phyloP scores from a whole-genome alignment of 1,140 invertebrate genomes.

The Chironomus striatipennis region DNA sequence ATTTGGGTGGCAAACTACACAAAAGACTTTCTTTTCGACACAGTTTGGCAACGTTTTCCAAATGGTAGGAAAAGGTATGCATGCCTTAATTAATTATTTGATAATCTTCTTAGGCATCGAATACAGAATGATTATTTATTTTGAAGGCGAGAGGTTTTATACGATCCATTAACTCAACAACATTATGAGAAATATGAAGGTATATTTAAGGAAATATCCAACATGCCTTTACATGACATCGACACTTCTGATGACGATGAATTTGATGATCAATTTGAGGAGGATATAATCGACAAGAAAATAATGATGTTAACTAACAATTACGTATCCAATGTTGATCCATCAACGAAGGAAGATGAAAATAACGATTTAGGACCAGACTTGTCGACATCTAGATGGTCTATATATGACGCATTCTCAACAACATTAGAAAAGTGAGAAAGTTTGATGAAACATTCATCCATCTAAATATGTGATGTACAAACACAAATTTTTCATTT shows the following conservation, averaged over 20 bases:
- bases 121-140: too few species aligned
- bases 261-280: slow-evolving; percentile 18
- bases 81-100: too few species aligned
- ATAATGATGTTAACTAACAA: neutral
- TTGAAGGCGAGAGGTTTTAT: neutral
- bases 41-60: neutral
- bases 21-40: neutral
- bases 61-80: neutral
- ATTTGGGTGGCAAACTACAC: neutral
- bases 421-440: neutral
- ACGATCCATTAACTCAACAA: neutral
- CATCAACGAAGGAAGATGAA: neutral
- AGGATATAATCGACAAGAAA: neutral
- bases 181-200: neutral
- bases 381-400: neutral
- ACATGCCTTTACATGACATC: neutral
- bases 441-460: neutral
- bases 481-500: neutral
- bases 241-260: neutral
- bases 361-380: neutral
- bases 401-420: neutral
- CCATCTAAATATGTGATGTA: too few species aligned
- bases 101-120: too few species aligned
- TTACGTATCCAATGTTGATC: neutral
- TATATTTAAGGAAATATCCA: neutral